Evolutionary conservation across 1,140 invertebrate genomes (phyloP).

Genomic region (Micrasema minimum): DNA sequence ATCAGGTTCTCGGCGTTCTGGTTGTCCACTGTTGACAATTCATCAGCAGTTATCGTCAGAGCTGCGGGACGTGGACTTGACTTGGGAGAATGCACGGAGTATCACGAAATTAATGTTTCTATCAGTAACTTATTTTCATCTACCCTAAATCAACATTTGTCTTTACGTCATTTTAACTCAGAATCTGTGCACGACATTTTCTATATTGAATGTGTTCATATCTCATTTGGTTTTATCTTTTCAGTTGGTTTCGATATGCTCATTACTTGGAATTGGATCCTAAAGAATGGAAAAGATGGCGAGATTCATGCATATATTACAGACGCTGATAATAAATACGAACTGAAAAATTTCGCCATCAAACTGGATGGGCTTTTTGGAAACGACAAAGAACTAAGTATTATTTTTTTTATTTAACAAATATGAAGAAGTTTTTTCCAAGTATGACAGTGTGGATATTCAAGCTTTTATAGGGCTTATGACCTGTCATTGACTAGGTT

Average conservation of each 20-base stretch:
- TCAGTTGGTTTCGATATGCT: slow-evolving; percentile 69
- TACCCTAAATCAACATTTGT: neutral
- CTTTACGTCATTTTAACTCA: neutral
- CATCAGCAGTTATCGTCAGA: too few relatives aligned
- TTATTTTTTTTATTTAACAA: neutral
- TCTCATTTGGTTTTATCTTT: slow-evolving; percentile 51
- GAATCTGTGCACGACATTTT: neutral
- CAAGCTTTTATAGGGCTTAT: too few relatives aligned
- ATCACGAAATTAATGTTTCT: neutral
- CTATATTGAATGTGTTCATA: neutral
- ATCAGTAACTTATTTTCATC: neutral
- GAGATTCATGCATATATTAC: slow-evolving; percentile 67
- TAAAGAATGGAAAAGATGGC: slow-evolving; percentile 63
- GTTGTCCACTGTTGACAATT: too few relatives aligned
- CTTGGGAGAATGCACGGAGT: too few relatives aligned
- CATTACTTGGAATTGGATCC: slow-evolving; percentile 66
- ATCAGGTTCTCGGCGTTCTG: too few relatives aligned
- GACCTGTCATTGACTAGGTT: too few relatives aligned
- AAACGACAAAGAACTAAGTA: slow-evolving; percentile 40
- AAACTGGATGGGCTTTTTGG: slow-evolving; percentile 45
- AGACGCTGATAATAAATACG: slow-evolving; percentile 60
- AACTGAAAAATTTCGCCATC: slow-evolving; percentile 36
- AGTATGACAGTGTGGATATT: slow-evolving; percentile 60
- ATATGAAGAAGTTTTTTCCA: slow-evolving; percentile 44
- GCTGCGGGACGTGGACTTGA: too few relatives aligned